A percentile compares a stretch with the other conserved stretches of the same genome.
Conservation (phyloP, 2,888 invertebrate species). For the Amiota mariae region DNA sequence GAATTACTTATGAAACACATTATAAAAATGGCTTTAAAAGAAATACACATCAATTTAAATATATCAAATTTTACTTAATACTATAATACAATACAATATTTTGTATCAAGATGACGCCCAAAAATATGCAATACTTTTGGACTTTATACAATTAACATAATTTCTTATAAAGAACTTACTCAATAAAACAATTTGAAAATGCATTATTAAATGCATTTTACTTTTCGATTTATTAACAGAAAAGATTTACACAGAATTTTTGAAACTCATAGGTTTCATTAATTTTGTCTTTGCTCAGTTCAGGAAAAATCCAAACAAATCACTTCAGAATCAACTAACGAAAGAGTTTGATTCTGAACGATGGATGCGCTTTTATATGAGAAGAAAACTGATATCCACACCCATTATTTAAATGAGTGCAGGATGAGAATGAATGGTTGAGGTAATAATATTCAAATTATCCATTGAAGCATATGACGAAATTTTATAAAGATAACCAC, state of each 20-base stretch:
- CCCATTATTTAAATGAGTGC: neutral
- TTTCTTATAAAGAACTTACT: slow-evolving; percentile 50
- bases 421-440: no score
- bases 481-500: slow-evolving; percentile 45
- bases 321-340: slow-evolving; percentile 6
- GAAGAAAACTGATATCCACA: neutral
- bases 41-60: neutral
- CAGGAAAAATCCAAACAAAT: slow-evolving; percentile 10
- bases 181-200: slow-evolving; percentile 54
- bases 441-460: slow-evolving; percentile 55
- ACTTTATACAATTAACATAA: neutral
- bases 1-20: slow-evolving; percentile 51
- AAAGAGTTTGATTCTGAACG: slow-evolving; percentile 19
- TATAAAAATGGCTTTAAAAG: slow-evolving; percentile 54
- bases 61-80: neutral
- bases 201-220: slow-evolving; percentile 58
- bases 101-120: neutral
- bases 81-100: no score
- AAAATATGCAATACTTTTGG: neutral
- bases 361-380: slow-evolving; percentile 31
- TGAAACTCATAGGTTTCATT: slow-evolving; percentile 20
- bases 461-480: slow-evolving; percentile 54
- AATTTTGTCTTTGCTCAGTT: neutral
- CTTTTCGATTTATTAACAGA: slow-evolving; percentile 13
- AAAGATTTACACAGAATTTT: slow-evolving; percentile 21